Conservation (phyloP, 2,888 invertebrate species). For the Agapetus fuscipes region DNA sequence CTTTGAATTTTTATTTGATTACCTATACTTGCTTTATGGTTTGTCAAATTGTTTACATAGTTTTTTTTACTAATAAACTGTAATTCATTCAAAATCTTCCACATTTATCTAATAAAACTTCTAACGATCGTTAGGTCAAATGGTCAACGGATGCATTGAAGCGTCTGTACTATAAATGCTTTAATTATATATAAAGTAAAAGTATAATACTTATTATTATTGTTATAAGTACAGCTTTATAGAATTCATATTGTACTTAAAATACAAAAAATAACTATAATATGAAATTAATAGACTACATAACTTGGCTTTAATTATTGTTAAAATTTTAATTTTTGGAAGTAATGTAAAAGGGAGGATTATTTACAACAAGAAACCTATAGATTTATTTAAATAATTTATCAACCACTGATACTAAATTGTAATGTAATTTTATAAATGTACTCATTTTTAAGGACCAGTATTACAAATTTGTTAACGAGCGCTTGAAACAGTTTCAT, state of each 20-base stretch:
- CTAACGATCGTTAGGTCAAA: no score
- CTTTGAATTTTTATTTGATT: no score
- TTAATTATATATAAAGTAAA: constrained; percentile 21
- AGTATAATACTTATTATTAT: constrained; percentile 12
- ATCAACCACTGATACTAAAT: neutral
- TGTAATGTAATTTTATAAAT: neutral
- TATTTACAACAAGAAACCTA: constrained; percentile 1
- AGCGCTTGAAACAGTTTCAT: no score
- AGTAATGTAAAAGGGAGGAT: constrained; percentile 12
- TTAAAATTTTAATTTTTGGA: constrained; percentile 17
- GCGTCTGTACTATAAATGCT: constrained; percentile 18
- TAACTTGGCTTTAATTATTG: constrained; percentile 46
- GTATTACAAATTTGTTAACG: no score
- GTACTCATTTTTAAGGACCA: no score
- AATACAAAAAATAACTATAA: constrained; percentile 26
- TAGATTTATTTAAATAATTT: neutral
- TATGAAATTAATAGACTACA: constrained; percentile 46
- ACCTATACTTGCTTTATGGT: no score
- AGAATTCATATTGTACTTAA: constrained; percentile 24
- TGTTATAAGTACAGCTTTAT: constrained; percentile 20
- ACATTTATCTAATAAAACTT: no score
- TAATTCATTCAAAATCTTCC: no score
- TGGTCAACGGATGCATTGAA: no score
- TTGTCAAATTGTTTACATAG: no score
- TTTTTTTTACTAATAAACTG: no score